Evolutionary conservation across 1,140 invertebrate species (phyloP).

Genomic region (Drosophila mojavensis): DNA sequence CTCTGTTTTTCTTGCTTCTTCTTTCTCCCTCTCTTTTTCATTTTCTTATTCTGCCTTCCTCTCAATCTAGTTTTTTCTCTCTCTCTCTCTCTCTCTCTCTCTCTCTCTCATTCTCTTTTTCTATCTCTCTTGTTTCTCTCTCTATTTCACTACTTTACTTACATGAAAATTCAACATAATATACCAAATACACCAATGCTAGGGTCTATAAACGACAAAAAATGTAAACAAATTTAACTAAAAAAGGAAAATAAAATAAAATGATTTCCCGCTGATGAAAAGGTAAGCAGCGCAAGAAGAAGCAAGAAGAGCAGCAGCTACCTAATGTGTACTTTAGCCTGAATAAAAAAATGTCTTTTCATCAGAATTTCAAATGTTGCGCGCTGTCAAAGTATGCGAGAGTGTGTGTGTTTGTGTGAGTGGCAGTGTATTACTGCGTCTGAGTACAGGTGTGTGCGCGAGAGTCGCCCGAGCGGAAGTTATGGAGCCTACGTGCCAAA

Average conservation of each 20-base stretch:
- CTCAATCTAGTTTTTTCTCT: no score
- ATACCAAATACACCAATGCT: no score
- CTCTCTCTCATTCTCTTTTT: no score
- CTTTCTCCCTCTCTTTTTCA: no score
- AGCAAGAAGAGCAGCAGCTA: background rate
- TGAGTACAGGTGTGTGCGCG: constrained; percentile 70
- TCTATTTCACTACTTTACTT: no score
- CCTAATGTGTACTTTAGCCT: constrained; percentile 41
- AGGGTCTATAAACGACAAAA: constrained; percentile 5
- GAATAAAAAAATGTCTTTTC: constrained; percentile 79
- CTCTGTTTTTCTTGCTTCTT: no score
- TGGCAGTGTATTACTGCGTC: constrained; percentile 22
- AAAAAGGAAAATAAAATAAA: background rate
- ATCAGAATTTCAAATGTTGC: constrained; percentile 78
- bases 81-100: no score
- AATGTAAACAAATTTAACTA: constrained; percentile 12
- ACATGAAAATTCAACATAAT: no score
- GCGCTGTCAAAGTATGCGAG: constrained; percentile 26
- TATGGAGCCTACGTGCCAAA: constrained; percentile 76
- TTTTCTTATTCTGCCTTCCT: no score
- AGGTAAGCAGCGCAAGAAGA: constrained; percentile 1
- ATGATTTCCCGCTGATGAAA: constrained; percentile 14
- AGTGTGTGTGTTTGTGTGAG: constrained; percentile 43
- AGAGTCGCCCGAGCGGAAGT: constrained; percentile 77
- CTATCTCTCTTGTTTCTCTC: no score